A percentile compares a stretch with the other conserved stretches of the same genome.
Conservation (phyloP, 2,797 vertebrate genomes). For the Acanthurus tractus region DNA sequence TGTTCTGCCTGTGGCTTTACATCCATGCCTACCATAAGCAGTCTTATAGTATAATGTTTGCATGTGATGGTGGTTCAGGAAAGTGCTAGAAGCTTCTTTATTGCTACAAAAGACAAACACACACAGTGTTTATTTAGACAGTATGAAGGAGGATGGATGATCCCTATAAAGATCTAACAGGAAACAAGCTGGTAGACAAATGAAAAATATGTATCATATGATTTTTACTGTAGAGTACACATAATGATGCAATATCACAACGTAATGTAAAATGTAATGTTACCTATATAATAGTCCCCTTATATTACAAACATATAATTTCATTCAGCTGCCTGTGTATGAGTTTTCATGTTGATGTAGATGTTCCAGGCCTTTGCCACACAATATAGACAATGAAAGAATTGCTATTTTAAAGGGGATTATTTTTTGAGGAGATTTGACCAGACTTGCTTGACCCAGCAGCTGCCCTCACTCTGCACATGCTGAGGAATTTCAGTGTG, state of each 20-base stretch:
- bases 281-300: not conserved
- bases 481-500: conserved; percentile 69
- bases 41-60: too few species aligned
- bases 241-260: not conserved
- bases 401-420: not conserved
- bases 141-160: not conserved
- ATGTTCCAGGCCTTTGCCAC: not conserved
- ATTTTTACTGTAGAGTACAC: not conserved
- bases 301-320: not conserved
- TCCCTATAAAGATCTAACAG: not conserved
- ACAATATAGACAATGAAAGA: not conserved
- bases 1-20: too few species aligned
- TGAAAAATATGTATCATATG: not conserved
- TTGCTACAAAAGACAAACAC: not conserved
- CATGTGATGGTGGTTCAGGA: not conserved
- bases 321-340: not conserved
- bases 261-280: not conserved
- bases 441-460: conserved; percentile 37
- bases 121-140: not conserved
- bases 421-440: conserved; percentile 22
- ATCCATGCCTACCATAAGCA: not conserved
- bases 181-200: not conserved
- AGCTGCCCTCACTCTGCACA: not conserved
- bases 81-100: conserved; percentile 13
- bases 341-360: not conserved